These are phyloP conservation scores for Meloe dianella DNA, from an alignment of 2,888 invertebrate genomes.

Conservation along the genomic window DNA sequence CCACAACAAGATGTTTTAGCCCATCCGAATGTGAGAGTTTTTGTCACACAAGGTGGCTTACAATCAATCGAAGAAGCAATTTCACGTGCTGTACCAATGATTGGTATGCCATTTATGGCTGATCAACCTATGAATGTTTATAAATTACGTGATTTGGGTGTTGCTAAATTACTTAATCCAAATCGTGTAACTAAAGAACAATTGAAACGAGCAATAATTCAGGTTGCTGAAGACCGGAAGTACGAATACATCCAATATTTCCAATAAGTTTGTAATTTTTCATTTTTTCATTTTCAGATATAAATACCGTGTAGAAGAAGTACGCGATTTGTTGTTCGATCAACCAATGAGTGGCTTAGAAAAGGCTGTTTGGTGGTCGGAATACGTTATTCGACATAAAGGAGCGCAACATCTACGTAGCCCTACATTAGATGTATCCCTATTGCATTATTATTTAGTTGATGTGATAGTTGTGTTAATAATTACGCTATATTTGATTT, in stretches of 20 bases:
- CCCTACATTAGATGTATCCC: conserved; percentile 56
- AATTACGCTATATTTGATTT: not conserved
- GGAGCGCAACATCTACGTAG: conserved; percentile 60
- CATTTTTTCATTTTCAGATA: conserved; percentile 24
- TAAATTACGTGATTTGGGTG: conserved; percentile 20
- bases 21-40: conserved; percentile 25
- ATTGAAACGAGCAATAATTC: conserved; percentile 16
- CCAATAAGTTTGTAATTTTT: not conserved
- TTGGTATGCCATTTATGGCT: conserved; percentile 26
- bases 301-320: conserved; percentile 49
- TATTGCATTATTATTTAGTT: conserved; percentile 58
- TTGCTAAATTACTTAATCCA: conserved; percentile 9
- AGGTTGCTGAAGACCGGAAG: conserved; percentile 15
- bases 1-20: conserved; percentile 41
- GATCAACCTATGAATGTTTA: conserved; percentile 28
- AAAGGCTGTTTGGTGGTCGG: conserved; percentile 63
- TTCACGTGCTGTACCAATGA: conserved; percentile 17
- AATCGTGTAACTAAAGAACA: conserved; percentile 9
- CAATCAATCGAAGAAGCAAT: conserved; percentile 27
- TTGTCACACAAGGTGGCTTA: conserved; percentile 29
- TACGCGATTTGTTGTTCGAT: conserved; percentile 31
- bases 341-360: conserved; percentile 57
- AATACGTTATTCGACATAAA: conserved; percentile 62
- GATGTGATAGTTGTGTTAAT: conserved; percentile 45
- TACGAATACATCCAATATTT: too few species aligned